Conservation (phyloP, 2,888 invertebrate genomes). For the Sinopyrophorus schimmeli region DNA sequence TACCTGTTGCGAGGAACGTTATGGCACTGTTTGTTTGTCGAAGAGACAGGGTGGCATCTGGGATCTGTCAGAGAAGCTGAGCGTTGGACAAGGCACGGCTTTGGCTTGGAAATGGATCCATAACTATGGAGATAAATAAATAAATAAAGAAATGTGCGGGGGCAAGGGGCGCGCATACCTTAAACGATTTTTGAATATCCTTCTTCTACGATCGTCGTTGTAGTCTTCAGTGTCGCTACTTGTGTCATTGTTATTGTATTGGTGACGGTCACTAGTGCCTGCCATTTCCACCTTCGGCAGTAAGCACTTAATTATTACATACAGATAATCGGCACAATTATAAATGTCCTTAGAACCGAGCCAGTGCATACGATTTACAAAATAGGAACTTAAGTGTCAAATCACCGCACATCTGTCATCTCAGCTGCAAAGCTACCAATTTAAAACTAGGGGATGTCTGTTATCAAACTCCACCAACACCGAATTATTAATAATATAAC, state of each 20-base stretch:
- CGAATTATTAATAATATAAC: too few relatives aligned
- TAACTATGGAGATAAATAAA: conserved; percentile 57
- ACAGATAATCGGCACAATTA: conserved; percentile 49
- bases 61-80: conserved; percentile 57
- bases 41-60: conserved; percentile 58
- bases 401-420: too few relatives aligned
- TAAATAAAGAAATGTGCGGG: conserved; percentile 8
- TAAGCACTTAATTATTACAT: conserved; percentile 51
- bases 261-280: conserved; percentile 49
- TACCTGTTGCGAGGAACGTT: conserved; percentile 56
- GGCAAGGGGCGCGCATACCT: conserved; percentile 55
- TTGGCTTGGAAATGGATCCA: conserved; percentile 65
- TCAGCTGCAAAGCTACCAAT: too few relatives aligned
- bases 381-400: conserved; percentile 26
- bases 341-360: conserved; percentile 49
- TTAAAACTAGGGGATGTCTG: too few relatives aligned
- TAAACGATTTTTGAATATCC: conserved; percentile 71
- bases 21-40: conserved; percentile 57
- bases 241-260: conserved; percentile 62
- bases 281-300: conserved; percentile 52
- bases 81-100: conserved; percentile 67
- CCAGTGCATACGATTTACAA: conserved; percentile 49
- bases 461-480: too few relatives aligned
- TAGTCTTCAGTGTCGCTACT: conserved; percentile 88
- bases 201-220: conserved; percentile 69